These are phyloP conservation scores for Aphelocoma californica DNA, from an alignment of 2,797 vertebrate genomes.

Conservation along the genomic window DNA sequence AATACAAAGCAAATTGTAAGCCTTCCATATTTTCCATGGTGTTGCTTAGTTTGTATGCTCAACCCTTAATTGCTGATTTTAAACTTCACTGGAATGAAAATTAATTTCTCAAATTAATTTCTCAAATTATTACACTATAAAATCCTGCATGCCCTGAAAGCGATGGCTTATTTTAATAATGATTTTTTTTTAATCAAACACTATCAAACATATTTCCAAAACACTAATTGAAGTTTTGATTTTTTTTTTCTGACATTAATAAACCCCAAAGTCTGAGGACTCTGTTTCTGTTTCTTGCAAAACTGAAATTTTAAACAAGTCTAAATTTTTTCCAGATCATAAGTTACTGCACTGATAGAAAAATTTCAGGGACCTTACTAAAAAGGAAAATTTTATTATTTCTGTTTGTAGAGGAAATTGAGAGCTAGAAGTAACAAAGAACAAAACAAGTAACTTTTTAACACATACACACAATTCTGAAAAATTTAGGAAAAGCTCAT, in stretches of 20 bases:
- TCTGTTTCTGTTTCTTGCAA: background rate
- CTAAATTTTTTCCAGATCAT: background rate
- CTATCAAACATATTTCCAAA: background rate
- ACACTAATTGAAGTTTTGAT: background rate
- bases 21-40: background rate
- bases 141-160: background rate
- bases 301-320: background rate
- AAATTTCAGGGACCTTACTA: background rate
- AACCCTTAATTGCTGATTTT: background rate
- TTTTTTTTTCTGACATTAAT: background rate
- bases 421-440: background rate
- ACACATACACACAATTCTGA: background rate
- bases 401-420: background rate
- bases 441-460: background rate
- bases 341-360: background rate
- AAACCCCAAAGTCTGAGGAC: background rate
- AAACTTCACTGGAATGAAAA: background rate
- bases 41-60: background rate
- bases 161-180: background rate
- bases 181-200: background rate
- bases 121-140: background rate
- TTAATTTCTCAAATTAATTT: background rate
- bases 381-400: background rate
- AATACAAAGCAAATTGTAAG: background rate
- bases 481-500: background rate